phyloP scores from a whole-genome alignment of 2,888 invertebrate genomes.

The Orthosia cruda region DNA sequence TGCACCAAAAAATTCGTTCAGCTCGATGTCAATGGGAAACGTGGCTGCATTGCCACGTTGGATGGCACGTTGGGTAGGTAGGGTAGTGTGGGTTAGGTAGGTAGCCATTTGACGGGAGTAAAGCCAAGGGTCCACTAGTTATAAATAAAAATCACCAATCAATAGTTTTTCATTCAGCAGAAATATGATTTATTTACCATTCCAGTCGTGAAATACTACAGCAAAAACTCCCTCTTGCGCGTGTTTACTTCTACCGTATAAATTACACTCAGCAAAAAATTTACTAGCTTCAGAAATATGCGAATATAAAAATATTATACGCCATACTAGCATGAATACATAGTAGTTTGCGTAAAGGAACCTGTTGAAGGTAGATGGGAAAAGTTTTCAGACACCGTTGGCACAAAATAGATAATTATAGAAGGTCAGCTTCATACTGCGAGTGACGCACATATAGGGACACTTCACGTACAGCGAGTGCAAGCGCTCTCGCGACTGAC shows the following conservation, averaged over 20 bases:
- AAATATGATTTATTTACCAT: neutral
- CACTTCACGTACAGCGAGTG: neutral
- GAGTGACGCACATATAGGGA: neutral
- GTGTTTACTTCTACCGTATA: conserved; percentile 35
- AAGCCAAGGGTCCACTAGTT: too few relatives aligned
- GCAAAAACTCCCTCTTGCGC: neutral
- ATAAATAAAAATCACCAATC: neutral
- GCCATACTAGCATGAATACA: conserved; percentile 59
- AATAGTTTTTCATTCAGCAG: too few relatives aligned
- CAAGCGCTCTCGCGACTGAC: too few relatives aligned
- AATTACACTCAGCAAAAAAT: conserved; percentile 37
- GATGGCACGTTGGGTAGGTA: too few relatives aligned
- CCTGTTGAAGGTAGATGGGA: conserved; percentile 66
- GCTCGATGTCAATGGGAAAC: too few relatives aligned
- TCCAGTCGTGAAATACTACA: neutral
- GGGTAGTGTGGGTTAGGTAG: too few relatives aligned
- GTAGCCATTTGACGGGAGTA: too few relatives aligned
- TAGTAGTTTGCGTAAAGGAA: conserved; percentile 63
- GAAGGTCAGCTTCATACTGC: neutral
- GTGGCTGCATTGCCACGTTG: too few relatives aligned
- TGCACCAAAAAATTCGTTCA: too few relatives aligned
- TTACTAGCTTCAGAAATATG: conserved; percentile 34
- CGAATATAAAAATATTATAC: conserved; percentile 48
- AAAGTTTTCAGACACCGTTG: conserved; percentile 51
- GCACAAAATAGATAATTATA: neutral